These are phyloP conservation scores for Diabrotica balteata DNA, from an alignment of 2,888 invertebrate species.

Conservation along the genomic window DNA sequence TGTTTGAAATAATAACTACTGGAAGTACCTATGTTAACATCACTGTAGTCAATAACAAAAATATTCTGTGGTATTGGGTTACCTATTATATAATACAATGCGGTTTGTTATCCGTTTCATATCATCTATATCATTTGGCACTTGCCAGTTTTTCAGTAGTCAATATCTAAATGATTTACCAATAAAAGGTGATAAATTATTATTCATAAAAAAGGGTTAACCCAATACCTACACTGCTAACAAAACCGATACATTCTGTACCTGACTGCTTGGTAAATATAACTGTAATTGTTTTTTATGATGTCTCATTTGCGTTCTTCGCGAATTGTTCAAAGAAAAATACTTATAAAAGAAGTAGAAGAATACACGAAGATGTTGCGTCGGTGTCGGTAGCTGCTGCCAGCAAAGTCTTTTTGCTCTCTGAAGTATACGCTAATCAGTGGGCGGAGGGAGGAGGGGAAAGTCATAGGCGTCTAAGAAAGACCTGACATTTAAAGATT, in stretches of 20 bases:
- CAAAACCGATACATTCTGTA: too few relatives aligned
- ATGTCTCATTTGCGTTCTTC: neutral
- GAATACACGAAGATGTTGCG: conserved; percentile 21
- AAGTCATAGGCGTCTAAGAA: conserved; percentile 46
- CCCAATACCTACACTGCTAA: too few relatives aligned
- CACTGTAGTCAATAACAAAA: too few relatives aligned
- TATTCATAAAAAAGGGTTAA: too few relatives aligned
- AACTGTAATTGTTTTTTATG: conserved; percentile 2
- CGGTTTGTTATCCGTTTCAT: too few relatives aligned
- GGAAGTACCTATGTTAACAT: conserved; percentile 2
- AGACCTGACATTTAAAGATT: conserved; percentile 56
- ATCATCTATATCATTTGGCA: too few relatives aligned
- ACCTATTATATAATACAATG: too few relatives aligned
- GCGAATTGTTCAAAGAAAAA: conserved; percentile 9
- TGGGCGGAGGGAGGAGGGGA: conserved; percentile 47
- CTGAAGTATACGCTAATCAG: conserved; percentile 58
- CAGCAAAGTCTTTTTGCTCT: conserved; percentile 61
- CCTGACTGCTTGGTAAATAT: neutral
- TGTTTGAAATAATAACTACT: neutral
- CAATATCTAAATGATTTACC: too few relatives aligned
- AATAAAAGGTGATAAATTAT: too few relatives aligned
- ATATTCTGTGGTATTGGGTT: too few relatives aligned
- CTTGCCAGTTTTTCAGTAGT: too few relatives aligned
- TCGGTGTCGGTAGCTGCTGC: conserved; percentile 50
- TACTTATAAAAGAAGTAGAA: conserved; percentile 16